phyloP scores from a whole-genome alignment of 1,140 invertebrate species.

The Tribolium castaneum region DNA sequence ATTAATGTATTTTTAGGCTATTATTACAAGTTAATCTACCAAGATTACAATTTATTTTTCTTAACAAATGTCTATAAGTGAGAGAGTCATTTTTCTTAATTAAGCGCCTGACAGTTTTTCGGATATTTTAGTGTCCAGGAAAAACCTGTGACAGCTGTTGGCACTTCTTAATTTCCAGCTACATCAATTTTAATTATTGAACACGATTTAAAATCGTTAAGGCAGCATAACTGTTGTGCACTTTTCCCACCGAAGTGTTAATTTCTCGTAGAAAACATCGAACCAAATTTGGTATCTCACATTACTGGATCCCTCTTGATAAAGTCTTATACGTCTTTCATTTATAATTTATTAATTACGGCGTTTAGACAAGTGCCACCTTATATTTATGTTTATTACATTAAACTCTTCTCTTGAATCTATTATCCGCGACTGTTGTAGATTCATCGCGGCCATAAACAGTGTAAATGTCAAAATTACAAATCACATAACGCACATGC shows the following conservation, averaged over 20 bases:
- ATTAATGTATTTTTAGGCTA: neutral
- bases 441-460: neutral
- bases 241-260: neutral
- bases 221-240: too few relatives aligned
- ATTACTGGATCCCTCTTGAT: neutral
- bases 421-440: neutral
- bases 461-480: neutral
- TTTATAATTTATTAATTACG: neutral
- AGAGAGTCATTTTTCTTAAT: neutral
- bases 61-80: neutral
- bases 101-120: neutral
- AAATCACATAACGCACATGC: neutral
- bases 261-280: neutral
- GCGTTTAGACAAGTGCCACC: neutral
- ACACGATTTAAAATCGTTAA: too few relatives aligned
- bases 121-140: too few relatives aligned
- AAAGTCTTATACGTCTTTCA: neutral
- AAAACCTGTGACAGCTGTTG: neutral
- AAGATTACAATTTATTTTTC: too few relatives aligned
- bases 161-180: neutral
- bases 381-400: neutral
- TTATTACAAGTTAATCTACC: neutral
- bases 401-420: neutral
- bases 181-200: too few relatives aligned
- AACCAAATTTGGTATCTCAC: neutral